These are phyloP conservation scores for Toxotes jaculatrix DNA, from an alignment of 2,113 vertebrate species.

Conservation along the genomic window DNA sequence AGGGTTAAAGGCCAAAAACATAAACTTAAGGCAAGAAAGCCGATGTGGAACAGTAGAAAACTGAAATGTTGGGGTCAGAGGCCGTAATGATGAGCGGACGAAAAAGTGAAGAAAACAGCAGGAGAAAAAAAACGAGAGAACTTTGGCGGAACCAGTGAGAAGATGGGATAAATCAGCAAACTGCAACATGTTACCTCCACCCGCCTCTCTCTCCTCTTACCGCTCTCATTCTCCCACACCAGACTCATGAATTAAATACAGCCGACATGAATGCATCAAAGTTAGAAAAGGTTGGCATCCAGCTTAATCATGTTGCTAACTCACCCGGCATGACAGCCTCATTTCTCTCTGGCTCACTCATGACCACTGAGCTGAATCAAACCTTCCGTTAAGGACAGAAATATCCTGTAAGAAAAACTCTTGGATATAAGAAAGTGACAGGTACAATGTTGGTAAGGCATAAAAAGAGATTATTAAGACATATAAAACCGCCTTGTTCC, in stretches of 20 bases:
- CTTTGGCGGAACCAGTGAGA: not conserved
- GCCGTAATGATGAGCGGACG: not conserved
- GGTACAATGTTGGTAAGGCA: not conserved
- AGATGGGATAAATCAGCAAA: conserved; percentile 4
- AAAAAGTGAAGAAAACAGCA: not conserved
- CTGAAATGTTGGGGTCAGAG: not conserved
- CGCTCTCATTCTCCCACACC: conserved; percentile 30
- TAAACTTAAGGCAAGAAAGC: not conserved
- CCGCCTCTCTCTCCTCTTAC: not conserved
- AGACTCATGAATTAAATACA: conserved; percentile 68
- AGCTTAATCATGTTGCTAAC: conserved; percentile 64
- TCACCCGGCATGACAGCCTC: conserved; percentile 53
- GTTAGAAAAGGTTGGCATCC: conserved; percentile 64
- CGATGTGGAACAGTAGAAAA: not conserved
- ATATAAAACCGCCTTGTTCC: not conserved
- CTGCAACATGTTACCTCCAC: not conserved
- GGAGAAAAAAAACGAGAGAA: not conserved
- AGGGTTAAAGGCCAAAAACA: not conserved
- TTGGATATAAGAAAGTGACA: not conserved
- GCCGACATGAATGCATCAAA: conserved; percentile 66
- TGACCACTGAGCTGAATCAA: conserved; percentile 45
- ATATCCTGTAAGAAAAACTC: conserved; percentile 8
- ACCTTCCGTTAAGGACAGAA: conserved; percentile 30
- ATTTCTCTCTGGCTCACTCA: conserved; percentile 46
- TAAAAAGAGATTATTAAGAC: conserved; percentile 13